Conservation (phyloP, 2,888 invertebrate species). For the Synergus gifuensis region DNA sequence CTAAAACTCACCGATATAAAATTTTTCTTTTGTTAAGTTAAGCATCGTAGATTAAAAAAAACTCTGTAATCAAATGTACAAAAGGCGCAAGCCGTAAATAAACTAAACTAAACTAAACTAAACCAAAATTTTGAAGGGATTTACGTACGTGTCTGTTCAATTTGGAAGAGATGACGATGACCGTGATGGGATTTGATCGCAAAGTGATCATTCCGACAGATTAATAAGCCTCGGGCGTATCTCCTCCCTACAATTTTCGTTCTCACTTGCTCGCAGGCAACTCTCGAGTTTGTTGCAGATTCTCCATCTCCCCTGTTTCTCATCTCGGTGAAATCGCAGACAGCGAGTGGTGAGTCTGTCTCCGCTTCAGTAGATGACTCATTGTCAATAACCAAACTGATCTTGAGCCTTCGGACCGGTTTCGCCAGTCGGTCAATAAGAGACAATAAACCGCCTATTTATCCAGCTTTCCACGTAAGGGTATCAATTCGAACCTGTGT, state of each 20-base stretch:
- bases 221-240: background rate
- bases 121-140: background rate
- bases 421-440: constrained; percentile 53
- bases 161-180: background rate
- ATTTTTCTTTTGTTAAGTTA: no score
- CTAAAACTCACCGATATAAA: no score
- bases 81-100: no score
- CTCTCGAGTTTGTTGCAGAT: background rate
- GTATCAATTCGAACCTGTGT: constrained; percentile 16
- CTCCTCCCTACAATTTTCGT: background rate
- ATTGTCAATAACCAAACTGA: constrained; percentile 68
- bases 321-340: background rate
- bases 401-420: constrained; percentile 64
- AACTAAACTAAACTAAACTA: no score
- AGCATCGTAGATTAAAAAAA: no score
- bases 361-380: constrained; percentile 61
- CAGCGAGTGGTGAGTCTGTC: constrained; percentile 21
- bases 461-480: constrained; percentile 33
- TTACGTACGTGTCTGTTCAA: background rate
- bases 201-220: background rate
- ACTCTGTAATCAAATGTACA: no score
- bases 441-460: constrained; percentile 53
- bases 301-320: background rate
- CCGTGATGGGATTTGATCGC: background rate
- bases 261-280: background rate